Percentiles rank a stretch among this genome's conserved stretches.
phyloP scores from a whole-genome alignment of 2,113 vertebrate genomes.

The Arothron firmamentum region DNA sequence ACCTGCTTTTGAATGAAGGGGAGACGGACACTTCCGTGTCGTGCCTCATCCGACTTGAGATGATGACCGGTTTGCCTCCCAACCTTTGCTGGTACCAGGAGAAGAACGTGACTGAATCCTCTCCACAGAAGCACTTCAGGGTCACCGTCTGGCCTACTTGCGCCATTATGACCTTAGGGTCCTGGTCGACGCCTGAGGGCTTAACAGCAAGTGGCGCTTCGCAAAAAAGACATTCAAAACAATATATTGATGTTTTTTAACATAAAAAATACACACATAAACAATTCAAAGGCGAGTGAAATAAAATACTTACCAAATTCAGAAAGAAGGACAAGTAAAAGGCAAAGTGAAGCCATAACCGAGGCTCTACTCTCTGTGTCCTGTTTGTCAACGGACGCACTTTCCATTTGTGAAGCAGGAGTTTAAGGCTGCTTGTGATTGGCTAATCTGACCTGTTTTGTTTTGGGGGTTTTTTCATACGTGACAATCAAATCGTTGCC shows the following conservation, averaged over 20 bases:
- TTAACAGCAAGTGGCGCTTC: background rate
- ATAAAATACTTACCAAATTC: slow-evolving; percentile 42
- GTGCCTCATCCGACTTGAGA: slow-evolving; percentile 20
- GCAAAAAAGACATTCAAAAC: background rate
- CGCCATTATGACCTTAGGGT: slow-evolving; percentile 19
- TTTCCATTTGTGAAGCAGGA: slow-evolving; percentile 19
- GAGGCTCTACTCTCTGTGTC: slow-evolving; percentile 12
- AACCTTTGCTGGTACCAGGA: slow-evolving; percentile 53
- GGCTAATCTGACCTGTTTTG: slow-evolving; percentile 20
- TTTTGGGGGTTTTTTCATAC: background rate
- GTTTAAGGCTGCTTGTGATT: slow-evolving; percentile 39
- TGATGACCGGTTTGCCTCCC: slow-evolving; percentile 29
- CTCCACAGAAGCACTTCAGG: slow-evolving; percentile 25
- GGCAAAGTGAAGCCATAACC: slow-evolving; percentile 22
- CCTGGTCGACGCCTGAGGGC: slow-evolving; percentile 20
- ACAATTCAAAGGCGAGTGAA: background rate
- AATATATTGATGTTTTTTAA: background rate
- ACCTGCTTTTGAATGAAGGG: background rate
- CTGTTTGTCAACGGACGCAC: background rate
- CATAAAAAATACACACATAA: background rate
- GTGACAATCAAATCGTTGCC: background rate
- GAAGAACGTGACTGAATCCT: slow-evolving; percentile 9
- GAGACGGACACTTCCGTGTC: background rate
- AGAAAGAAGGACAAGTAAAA: slow-evolving; percentile 24
- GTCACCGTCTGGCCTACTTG: slow-evolving; percentile 24